Evolutionary conservation across 2,797 vertebrate genomes (phyloP).

Genomic region (Chaunax sp.): DNA sequence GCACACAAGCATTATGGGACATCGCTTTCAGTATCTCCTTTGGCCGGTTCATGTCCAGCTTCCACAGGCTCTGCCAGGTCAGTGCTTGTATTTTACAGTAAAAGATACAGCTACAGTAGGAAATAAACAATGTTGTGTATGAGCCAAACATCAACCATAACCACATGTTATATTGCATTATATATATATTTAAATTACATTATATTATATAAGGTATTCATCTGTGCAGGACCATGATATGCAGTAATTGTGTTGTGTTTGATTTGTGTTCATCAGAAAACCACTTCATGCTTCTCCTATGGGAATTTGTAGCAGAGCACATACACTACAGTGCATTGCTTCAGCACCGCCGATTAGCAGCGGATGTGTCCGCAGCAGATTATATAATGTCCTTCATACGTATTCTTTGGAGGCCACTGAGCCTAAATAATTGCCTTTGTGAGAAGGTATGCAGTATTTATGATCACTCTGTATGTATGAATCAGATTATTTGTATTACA

Average conservation of each 20-base stretch:
- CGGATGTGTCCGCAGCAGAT: not conserved
- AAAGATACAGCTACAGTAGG: constrained; percentile 29
- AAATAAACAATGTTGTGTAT: not conserved
- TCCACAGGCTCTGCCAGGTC: constrained; percentile 57
- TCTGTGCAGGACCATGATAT: not conserved
- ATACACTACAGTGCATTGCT: not conserved
- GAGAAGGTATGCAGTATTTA: constrained; percentile 6
- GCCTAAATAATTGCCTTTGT: constrained; percentile 12
- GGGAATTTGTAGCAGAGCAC: constrained; percentile 1
- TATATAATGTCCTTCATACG: constrained; percentile 4
- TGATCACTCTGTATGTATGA: not conserved
- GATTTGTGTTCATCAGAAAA: constrained; percentile 28
- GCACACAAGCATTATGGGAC: constrained; percentile 27
- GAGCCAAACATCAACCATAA: constrained; percentile 20
- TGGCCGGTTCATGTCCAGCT: constrained; percentile 58
- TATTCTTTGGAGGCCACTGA: not conserved
- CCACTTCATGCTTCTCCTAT: constrained; percentile 14
- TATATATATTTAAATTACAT: too few species aligned
- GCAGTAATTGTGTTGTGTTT: constrained; percentile 18
- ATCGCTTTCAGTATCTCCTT: constrained; percentile 27
- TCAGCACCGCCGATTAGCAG: constrained; percentile 6
- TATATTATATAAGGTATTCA: constrained; percentile 29
- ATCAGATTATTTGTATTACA: constrained; percentile 31
- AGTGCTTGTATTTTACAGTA: constrained; percentile 39
- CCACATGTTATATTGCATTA: too few species aligned